Base-by-base conservation (phyloP, 2,797 vertebrate species). In the Coranthus polyacanthus region DNA sequence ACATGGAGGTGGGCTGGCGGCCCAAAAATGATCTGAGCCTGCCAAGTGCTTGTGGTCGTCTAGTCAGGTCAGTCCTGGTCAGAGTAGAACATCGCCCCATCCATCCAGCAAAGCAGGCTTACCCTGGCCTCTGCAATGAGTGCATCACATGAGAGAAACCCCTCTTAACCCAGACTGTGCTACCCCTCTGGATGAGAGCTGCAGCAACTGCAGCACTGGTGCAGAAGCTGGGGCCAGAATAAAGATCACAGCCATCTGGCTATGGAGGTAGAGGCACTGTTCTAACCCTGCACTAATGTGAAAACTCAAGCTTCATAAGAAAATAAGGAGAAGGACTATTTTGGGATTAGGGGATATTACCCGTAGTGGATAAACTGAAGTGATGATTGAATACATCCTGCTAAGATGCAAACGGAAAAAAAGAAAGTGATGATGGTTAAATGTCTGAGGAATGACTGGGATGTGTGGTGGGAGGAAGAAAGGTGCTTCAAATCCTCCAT, bases 21-120 rank as follows among this genome's bases (percentile, higher is more conserved):
- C 88, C 82, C 79, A 66, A 81, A 87, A 73, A 81, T 64, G 37
- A 81, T 79, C 58, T 12, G 57, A 89, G 85, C 62, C 81, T 16
- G 86, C 91, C 90, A 93, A 93, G 82, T 81, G 77, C 85, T 91
- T 93, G 92, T 75, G 89, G 93, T 90, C 50, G 90, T 90, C 89
- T 90, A 75, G 83, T 87, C 77, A 65, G 89, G 88, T 90, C 83
- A 88, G 78, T 62, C 71, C 62, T 82, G 82, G 88, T 88, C 72
- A 71, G 76, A 54, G 72, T 61, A 80, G 52, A 79, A 79, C 76
- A 78, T 81, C 50, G 68, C 72, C 60, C 70, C 53, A 80, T 82
- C 75, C 67, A 80, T 82, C 83, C 75, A 78, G 73, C 38, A 47
- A 53, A 54, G 66, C 53, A 45, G 56, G 67, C 75, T 79, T 75